phyloP scores from a whole-genome alignment of 2,113 vertebrate genomes.

The Indri indri region DNA sequence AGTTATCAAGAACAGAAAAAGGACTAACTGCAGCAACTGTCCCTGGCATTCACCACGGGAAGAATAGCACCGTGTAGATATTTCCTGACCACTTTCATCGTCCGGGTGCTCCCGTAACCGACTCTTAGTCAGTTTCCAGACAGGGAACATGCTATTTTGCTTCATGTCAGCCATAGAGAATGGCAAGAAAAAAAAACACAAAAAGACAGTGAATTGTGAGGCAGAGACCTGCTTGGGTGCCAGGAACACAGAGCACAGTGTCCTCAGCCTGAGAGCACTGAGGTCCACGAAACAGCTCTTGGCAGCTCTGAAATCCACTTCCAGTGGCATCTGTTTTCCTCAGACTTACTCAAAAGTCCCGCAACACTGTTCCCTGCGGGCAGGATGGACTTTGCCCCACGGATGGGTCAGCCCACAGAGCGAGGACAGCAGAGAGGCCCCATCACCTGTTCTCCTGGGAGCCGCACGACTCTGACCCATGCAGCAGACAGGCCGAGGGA shows the following conservation, averaged over 20 bases:
- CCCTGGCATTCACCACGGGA: accelerated
- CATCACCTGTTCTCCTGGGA: accelerated
- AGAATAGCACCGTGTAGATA: neutral
- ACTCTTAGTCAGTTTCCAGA: neutral
- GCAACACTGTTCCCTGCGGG: accelerated
- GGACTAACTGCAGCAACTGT: accelerated
- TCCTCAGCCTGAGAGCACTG: no score
- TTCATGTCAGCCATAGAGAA: neutral
- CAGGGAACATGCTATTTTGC: accelerated
- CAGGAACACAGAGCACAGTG: neutral
- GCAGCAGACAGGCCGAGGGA: neutral
- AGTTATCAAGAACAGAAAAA: neutral
- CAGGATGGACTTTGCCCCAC: accelerated
- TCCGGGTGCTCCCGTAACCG: accelerated
- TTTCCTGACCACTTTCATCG: accelerated
- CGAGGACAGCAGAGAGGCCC: no score
- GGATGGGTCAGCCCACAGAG: no score
- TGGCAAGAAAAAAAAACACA: neutral
- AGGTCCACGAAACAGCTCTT: accelerated
- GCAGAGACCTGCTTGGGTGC: accelerated
- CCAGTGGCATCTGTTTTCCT: accelerated
- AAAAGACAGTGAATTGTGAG: accelerated
- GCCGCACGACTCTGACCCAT: accelerated
- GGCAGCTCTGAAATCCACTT: accelerated
- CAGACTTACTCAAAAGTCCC: neutral